These are phyloP conservation scores for Heteractis magnifica DNA, from an alignment of 92 coral and sea anemone species.

Conservation along the genomic window DNA sequence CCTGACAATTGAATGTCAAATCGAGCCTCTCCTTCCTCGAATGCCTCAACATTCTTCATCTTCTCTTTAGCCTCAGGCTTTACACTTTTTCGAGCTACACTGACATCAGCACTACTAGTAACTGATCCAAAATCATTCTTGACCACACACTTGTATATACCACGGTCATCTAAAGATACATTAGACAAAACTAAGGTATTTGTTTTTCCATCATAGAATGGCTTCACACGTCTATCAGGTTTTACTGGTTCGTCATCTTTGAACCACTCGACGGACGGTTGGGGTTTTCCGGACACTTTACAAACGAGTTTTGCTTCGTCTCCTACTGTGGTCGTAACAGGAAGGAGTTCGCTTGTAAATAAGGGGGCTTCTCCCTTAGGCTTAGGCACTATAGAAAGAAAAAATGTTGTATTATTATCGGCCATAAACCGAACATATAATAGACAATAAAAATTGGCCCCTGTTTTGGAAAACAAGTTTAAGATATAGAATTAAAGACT, in stretches of 20 bases:
- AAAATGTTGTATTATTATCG: neutral
- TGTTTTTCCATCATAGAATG: constrained; percentile 45
- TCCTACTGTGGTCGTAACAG: constrained; percentile 64
- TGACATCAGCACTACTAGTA: constrained; percentile 63
- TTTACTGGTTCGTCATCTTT: constrained; percentile 66
- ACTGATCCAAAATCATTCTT: constrained; percentile 64
- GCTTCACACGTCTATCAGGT: constrained; percentile 66
- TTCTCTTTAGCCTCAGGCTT: constrained; percentile 83
- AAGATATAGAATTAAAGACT: too few species aligned
- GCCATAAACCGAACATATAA: neutral
- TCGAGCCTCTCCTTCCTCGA: constrained; percentile 75
- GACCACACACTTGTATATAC: constrained; percentile 72
- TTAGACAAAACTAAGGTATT: constrained; percentile 56
- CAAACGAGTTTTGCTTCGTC: constrained; percentile 65
- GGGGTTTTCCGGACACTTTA: constrained; percentile 55
- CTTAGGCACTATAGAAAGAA: constrained; percentile 44
- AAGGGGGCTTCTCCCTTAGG: constrained; percentile 67
- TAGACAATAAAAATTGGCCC: neutral
- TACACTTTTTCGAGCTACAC: constrained; percentile 39
- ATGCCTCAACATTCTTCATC: constrained; percentile 68
- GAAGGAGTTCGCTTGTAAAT: constrained; percentile 54
- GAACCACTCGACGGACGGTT: constrained; percentile 57
- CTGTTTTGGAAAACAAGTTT: neutral
- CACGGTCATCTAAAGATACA: constrained; percentile 68
- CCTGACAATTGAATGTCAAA: constrained; percentile 70